These are phyloP conservation scores for Lampris megalopsis DNA, from an alignment of 2,113 vertebrate species.

Conservation along the genomic window DNA sequence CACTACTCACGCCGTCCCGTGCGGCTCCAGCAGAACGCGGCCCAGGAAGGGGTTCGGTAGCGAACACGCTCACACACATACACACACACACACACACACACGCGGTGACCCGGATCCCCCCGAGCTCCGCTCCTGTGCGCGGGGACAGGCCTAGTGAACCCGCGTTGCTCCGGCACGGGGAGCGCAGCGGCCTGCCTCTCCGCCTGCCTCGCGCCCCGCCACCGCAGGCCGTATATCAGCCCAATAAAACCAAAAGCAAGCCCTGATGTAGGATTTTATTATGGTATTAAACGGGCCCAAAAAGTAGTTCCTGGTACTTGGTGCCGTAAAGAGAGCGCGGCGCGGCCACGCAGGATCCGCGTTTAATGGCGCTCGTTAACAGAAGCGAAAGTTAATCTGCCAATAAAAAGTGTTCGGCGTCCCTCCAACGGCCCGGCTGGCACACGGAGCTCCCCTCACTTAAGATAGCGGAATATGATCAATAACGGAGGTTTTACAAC, in stretches of 20 bases:
- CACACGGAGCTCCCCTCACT: background rate
- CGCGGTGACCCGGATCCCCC: too few relatives aligned
- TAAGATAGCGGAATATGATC: constrained; percentile 13
- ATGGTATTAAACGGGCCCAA: constrained; percentile 82
- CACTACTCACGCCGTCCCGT: too few relatives aligned
- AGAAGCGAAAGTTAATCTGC: constrained; percentile 79
- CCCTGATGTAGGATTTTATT: constrained; percentile 85
- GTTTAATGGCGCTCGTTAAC: constrained; percentile 81
- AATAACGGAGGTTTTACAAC: constrained; percentile 49
- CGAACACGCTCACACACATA: too few relatives aligned
- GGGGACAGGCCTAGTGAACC: too few relatives aligned
- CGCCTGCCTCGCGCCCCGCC: constrained; percentile 62
- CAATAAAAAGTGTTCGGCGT: constrained; percentile 67
- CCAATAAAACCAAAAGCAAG: constrained; percentile 86
- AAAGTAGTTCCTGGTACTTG: constrained; percentile 81
- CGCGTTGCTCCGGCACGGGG: background rate
- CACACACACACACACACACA: too few relatives aligned
- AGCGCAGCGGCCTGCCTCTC: constrained; percentile 42
- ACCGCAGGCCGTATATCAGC: constrained; percentile 86
- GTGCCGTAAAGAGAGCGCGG: constrained; percentile 76
- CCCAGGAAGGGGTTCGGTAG: too few relatives aligned
- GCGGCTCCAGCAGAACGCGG: too few relatives aligned
- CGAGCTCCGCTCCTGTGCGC: too few relatives aligned
- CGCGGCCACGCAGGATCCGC: constrained; percentile 59
- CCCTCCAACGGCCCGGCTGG: constrained; percentile 3